Conservation (phyloP, 2,113 vertebrate genomes). For the Elgaria multicarinata region DNA sequence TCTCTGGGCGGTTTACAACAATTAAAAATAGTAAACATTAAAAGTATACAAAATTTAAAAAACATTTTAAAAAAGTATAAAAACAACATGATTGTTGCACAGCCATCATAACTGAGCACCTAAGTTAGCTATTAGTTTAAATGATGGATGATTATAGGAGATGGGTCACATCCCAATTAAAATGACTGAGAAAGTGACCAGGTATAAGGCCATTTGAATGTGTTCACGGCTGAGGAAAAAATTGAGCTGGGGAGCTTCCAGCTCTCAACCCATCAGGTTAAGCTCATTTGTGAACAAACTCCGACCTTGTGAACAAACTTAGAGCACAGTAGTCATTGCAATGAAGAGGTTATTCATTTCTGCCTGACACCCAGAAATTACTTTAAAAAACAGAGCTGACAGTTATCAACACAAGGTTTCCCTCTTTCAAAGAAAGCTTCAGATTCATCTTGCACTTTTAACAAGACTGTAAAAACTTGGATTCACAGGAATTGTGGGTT, state of each 20-base stretch:
- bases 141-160: background rate
- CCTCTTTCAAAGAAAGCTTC: background rate
- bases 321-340: background rate
- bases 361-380: background rate
- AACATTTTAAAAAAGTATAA: too few relatives aligned
- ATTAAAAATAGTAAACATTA: too few relatives aligned
- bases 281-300: background rate
- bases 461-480: background rate
- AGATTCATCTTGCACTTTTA: background rate
- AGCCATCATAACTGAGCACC: background rate
- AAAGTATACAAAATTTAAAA: too few relatives aligned
- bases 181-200: background rate
- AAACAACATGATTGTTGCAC: too few relatives aligned
- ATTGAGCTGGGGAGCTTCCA: background rate
- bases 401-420: background rate
- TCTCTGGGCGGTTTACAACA: too few relatives aligned
- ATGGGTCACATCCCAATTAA: background rate
- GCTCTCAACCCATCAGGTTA: background rate
- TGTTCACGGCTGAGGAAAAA: background rate
- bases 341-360: background rate
- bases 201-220: background rate
- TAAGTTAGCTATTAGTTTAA: background rate
- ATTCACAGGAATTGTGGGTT: background rate
- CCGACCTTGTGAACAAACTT: too few relatives aligned
- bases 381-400: background rate